Evolutionary conservation across 2,797 vertebrate species (phyloP).

Genomic region (Momotus momota): DNA sequence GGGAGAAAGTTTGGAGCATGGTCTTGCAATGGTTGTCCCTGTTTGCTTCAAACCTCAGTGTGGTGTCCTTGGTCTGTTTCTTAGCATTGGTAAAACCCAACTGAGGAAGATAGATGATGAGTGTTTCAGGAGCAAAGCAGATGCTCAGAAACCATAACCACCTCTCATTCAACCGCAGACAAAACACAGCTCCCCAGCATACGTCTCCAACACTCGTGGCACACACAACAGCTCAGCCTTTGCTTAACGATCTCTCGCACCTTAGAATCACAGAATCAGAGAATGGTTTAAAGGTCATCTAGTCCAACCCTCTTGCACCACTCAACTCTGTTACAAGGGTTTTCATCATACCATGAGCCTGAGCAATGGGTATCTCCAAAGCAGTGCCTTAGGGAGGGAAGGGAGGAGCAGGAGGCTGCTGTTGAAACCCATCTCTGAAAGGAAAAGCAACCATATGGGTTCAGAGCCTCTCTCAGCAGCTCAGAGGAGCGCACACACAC

Average conservation of each 20-base stretch:
- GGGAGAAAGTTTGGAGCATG: background rate
- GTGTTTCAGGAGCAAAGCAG: background rate
- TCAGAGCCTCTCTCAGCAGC: background rate
- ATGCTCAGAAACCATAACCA: background rate
- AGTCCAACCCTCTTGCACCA: background rate
- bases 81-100: background rate
- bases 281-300: background rate
- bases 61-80: background rate
- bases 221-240: background rate
- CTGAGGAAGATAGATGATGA: background rate
- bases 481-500: background rate
- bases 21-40: background rate
- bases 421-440: background rate
- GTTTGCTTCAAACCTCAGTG: background rate
- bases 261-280: background rate
- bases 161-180: background rate
- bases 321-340: background rate
- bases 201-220: accelerated
- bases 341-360: background rate
- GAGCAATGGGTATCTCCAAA: background rate
- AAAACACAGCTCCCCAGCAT: background rate
- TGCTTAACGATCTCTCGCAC: accelerated
- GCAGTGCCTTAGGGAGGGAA: background rate
- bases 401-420: background rate
- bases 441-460: background rate